These are phyloP conservation scores for Lindbergichthys nudifrons DNA, from an alignment of 2,797 vertebrate genomes.

Conservation along the genomic window DNA sequence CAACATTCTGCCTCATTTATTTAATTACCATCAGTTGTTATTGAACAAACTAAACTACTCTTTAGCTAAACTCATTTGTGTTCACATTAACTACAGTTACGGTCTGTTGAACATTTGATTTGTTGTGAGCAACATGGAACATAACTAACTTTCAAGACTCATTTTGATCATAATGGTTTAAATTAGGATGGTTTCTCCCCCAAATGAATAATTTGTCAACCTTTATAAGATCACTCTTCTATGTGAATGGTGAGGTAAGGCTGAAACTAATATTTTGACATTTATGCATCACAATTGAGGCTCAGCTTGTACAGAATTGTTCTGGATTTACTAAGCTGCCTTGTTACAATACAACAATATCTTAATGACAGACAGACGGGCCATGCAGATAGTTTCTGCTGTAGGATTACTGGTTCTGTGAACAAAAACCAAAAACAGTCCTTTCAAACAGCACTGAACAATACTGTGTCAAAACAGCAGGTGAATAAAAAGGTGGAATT, in stretches of 20 bases:
- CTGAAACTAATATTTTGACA: background rate
- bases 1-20: constrained; percentile 7
- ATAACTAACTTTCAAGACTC: background rate
- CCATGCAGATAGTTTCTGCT: too few relatives aligned
- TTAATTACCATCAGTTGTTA: background rate
- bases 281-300: background rate
- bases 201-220: background rate
- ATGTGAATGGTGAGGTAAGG: background rate
- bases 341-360: too few relatives aligned
- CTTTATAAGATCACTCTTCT: background rate
- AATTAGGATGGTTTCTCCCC: background rate
- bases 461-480: too few relatives aligned
- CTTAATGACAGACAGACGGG: too few relatives aligned
- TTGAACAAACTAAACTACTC: background rate
- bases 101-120: constrained; percentile 10
- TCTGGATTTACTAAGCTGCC: too few relatives aligned
- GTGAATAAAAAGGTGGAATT: too few relatives aligned
- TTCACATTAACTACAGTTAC: constrained; percentile 1
- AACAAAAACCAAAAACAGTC: too few relatives aligned
- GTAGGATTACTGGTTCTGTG: too few relatives aligned
- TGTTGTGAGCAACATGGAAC: background rate
- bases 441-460: too few relatives aligned
- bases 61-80: constrained; percentile 10
- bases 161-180: background rate
- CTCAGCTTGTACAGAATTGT: too few relatives aligned